phyloP scores from a whole-genome alignment of 2,888 invertebrate species.

The Macaria liturata region DNA sequence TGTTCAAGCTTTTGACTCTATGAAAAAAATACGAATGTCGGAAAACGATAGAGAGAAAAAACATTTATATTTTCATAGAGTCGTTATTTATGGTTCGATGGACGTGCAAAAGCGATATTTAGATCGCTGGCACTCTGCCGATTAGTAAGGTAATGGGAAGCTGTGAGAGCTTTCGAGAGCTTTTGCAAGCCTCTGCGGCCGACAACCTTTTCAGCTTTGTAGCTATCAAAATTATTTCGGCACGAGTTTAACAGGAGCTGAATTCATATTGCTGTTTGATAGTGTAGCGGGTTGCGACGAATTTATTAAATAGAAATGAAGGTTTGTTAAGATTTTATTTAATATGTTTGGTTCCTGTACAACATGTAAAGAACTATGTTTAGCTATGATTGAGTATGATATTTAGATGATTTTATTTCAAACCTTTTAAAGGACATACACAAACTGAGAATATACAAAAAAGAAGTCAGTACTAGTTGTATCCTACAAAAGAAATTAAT shows the following conservation, averaged over 20 bases:
- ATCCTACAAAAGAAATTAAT: no score
- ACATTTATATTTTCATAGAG: conserved; percentile 82
- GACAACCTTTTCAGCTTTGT: conserved; percentile 76
- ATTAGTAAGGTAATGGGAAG: conserved; percentile 68
- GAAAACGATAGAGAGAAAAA: conserved; percentile 81
- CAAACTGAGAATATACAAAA: no score
- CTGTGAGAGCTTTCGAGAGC: conserved; percentile 58
- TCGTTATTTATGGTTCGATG: conserved; percentile 81
- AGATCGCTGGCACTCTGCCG: conserved; percentile 78
- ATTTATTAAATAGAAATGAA: conserved; percentile 13
- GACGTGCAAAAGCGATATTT: conserved; percentile 80
- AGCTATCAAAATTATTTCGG: conserved; percentile 74
- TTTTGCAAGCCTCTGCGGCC: conserved; percentile 51
- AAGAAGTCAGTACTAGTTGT: no score
- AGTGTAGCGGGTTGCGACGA: conserved; percentile 25
- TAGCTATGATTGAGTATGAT: no score
- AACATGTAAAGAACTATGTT: no score
- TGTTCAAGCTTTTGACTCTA: conserved; percentile 84
- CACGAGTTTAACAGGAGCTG: conserved; percentile 52
- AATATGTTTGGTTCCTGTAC: no score
- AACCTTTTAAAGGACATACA: no score
- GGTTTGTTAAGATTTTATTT: no score
- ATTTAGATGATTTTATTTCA: no score
- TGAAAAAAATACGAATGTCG: conserved; percentile 79
- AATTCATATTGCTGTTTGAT: conserved; percentile 47